Evolutionary conservation across 2,888 invertebrate genomes (phyloP).

Genomic region (Anarsia innoxiella): DNA sequence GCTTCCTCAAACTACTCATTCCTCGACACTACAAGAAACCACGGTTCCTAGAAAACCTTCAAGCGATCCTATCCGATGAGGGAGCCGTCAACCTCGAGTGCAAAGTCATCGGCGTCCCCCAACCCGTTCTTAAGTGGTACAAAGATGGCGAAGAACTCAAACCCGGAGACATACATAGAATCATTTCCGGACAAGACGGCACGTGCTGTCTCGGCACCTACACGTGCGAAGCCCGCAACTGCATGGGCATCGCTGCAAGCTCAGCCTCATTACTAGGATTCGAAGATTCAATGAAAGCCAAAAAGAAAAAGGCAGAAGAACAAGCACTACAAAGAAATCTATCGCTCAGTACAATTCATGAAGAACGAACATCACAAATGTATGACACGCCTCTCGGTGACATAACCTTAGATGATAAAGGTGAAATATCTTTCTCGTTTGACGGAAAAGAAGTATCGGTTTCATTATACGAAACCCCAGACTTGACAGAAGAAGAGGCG

Average conservation of each 20-base stretch:
- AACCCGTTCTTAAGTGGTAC: slow-evolving; percentile 93
- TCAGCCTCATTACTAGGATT: slow-evolving; percentile 92
- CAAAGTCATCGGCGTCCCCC: slow-evolving; percentile 93
- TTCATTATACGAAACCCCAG: slow-evolving; percentile 93
- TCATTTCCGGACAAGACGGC: slow-evolving; percentile 92
- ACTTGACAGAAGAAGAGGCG: slow-evolving; percentile 93
- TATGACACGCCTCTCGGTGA: slow-evolving; percentile 88
- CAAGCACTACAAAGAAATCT: slow-evolving; percentile 80
- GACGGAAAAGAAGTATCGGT: slow-evolving; percentile 95
- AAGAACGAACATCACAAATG: slow-evolving; percentile 91
- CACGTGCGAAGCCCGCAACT: slow-evolving; percentile 92
- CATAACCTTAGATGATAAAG: slow-evolving; percentile 86
- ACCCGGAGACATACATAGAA: slow-evolving; percentile 93
- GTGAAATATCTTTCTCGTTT: slow-evolving; percentile 92
- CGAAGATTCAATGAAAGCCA: slow-evolving; percentile 80
- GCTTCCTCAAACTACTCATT: slow-evolving; percentile 88
- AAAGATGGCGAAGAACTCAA: slow-evolving; percentile 93
- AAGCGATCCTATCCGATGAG: slow-evolving; percentile 90
- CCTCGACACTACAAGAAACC: slow-evolving; percentile 93
- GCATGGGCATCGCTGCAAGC: slow-evolving; percentile 92
- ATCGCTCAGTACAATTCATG: slow-evolving; percentile 93
- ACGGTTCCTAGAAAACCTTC: slow-evolving; percentile 87
- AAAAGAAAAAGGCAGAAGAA: slow-evolving; percentile 70
- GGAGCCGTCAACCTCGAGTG: slow-evolving; percentile 94
- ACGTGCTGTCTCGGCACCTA: slow-evolving; percentile 93